Conservation (phyloP, 2,888 invertebrate genomes). For the Drosophila ezoana region DNA sequence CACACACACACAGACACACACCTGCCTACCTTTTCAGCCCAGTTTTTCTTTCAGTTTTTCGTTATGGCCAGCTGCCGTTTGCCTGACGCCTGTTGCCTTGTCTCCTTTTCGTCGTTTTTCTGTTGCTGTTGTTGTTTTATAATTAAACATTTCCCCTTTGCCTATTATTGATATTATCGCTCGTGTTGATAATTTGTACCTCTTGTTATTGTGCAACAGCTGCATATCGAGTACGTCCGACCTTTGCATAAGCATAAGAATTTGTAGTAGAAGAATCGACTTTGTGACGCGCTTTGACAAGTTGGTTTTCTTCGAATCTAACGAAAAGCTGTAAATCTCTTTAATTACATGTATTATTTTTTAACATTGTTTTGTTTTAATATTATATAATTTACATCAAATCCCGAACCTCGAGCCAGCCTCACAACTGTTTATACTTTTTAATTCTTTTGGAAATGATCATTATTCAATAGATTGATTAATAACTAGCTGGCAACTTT, state of each 20-base stretch:
- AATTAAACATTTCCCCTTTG: conserved; percentile 47
- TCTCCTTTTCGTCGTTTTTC: conserved; percentile 22
- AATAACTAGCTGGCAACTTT: too few species aligned
- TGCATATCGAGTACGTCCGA: conserved; percentile 17
- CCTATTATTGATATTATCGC: conserved; percentile 35
- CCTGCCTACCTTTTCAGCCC: conserved; percentile 40
- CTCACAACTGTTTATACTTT: too few species aligned
- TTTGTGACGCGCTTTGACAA: background rate
- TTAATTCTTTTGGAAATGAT: too few species aligned
- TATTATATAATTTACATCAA: too few species aligned
- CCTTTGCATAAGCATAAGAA: conserved; percentile 1
- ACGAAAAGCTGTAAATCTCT: background rate
- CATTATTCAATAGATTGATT: too few species aligned
- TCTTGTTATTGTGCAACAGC: conserved; percentile 37
- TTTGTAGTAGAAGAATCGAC: conserved; percentile 5
- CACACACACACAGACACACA: conserved; percentile 34
- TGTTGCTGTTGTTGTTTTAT: conserved; percentile 33
- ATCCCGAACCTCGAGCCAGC: too few species aligned
- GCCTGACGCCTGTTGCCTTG: conserved; percentile 26
- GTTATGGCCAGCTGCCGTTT: conserved; percentile 59
- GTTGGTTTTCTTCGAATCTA: background rate
- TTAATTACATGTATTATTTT: background rate
- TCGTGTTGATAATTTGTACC: conserved; percentile 46
- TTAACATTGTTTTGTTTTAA: too few species aligned
- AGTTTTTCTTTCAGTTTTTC: conserved; percentile 46